phyloP scores from a whole-genome alignment of 1,140 invertebrate genomes.

The Frieseomelitta varia region DNA sequence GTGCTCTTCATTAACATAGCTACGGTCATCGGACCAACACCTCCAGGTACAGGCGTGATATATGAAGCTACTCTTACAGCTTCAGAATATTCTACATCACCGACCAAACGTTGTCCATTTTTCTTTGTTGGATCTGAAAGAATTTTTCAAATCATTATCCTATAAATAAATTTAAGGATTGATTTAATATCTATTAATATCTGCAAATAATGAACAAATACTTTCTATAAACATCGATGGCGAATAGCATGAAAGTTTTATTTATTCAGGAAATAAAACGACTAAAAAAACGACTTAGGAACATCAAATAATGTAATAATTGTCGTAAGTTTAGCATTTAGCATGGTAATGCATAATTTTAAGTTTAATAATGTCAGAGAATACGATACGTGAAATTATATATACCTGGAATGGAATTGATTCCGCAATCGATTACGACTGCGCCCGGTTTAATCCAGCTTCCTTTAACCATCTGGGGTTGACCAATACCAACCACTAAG shows the following conservation, averaged over 20 bases:
- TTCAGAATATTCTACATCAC: slow-evolving; percentile 95
- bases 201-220: no score
- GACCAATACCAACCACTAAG: slow-evolving; percentile 97
- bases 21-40: slow-evolving; percentile 99
- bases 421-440: slow-evolving; percentile 99
- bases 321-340: neutral
- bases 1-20: slow-evolving; percentile 99
- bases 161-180: neutral
- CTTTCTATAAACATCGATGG: no score
- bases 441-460: slow-evolving; percentile 99
- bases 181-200: neutral
- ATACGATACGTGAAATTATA: neutral
- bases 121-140: slow-evolving; percentile 91
- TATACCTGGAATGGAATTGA: slow-evolving; percentile 95
- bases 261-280: no score
- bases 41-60: slow-evolving; percentile 98
- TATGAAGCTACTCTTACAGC: slow-evolving; percentile 90
- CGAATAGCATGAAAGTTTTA: no score
- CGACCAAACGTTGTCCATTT: slow-evolving; percentile 92
- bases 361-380: neutral
- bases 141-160: neutral
- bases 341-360: neutral
- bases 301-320: neutral
- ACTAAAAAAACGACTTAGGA: neutral
- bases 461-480: slow-evolving; percentile 94